Base-by-base conservation (phyloP, 2,888 invertebrate species). In the Drosophila paucipuncta region DNA sequence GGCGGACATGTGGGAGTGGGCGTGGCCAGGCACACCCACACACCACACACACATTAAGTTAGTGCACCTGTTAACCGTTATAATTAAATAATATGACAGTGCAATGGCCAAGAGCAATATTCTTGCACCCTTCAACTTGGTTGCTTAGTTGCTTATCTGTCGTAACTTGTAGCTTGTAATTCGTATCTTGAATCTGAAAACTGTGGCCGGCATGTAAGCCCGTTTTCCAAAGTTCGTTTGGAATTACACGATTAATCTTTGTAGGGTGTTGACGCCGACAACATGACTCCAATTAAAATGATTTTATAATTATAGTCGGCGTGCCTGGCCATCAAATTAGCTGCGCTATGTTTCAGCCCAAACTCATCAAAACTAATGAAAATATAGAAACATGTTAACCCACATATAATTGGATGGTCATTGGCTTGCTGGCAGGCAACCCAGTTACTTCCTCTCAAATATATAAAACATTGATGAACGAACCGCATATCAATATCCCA, bases 381-480 rank as follows among this genome's bases (percentile, higher is more conserved):
- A 90, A 88, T 80, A 63, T 68, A 10, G 37, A 39, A 16, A 65
- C 37, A 55, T 43, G 13, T 31, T 75, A 83, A 66, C 81, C 90
- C 84, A 90, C 82, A 80, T 86, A 79, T 86, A 86, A 86, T 86
- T 89, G 86, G 73, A 25, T 55, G 65, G 52, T 85, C 80, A 90
- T 85, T 85, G 85, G 81, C 16, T 25, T 16, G 47, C 58, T 35
- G 59, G 58, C 43, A 71, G 85, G 50, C 53, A 54, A 54, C 52
- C 25, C 60, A 37, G 73, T 37, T 47, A 67, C 78, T 76, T 76
- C 72, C 71, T 72, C 66, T 18, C 28, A 25, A 47, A 25, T 28
- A n/a, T 57, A 13, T 18, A 49, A 6, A 47, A 13, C 37, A 35
- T 58, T 72, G 59, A 54, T 55, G 89, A 78, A 66, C 63, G 80